Evolutionary conservation across 2,113 vertebrate genomes (phyloP).

Genomic region (Leucosticte australis): DNA sequence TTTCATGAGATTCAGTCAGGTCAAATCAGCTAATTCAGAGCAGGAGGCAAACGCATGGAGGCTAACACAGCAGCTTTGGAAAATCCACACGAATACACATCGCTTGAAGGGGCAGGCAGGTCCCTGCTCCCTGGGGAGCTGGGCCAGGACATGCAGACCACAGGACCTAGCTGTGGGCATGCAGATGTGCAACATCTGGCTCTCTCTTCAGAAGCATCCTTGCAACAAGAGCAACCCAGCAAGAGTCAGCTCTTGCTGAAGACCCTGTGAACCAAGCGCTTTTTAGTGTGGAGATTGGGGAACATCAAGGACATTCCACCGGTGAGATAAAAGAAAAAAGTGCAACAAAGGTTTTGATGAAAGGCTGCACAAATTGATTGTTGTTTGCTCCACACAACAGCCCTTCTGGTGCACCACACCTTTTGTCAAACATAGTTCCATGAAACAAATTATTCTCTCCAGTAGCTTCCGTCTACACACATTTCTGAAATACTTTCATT

Average conservation of each 20-base stretch:
- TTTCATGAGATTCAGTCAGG: not conserved
- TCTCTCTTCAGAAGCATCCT: not conserved
- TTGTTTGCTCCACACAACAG: not conserved
- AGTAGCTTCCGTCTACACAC: slow-evolving; percentile 26
- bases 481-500: slow-evolving; percentile 11
- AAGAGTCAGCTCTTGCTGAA: not conserved
- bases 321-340: not conserved
- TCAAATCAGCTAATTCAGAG: not conserved
- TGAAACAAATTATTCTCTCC: slow-evolving; percentile 9
- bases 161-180: not conserved
- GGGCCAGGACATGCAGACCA: not conserved
- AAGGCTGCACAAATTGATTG: not conserved
- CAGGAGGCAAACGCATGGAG: not conserved
- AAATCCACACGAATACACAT: not conserved
- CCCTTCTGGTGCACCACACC: not conserved
- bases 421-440: not conserved
- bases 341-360: not conserved
- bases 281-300: not conserved
- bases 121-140: rapidly evolving
- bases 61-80: not conserved
- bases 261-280: rapidly evolving
- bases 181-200: not conserved
- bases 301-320: not conserved
- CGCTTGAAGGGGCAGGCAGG: no score
- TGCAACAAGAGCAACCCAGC: not conserved